phyloP scores from a whole-genome alignment of 2,888 invertebrate genomes.

The Ophion ellenae region DNA sequence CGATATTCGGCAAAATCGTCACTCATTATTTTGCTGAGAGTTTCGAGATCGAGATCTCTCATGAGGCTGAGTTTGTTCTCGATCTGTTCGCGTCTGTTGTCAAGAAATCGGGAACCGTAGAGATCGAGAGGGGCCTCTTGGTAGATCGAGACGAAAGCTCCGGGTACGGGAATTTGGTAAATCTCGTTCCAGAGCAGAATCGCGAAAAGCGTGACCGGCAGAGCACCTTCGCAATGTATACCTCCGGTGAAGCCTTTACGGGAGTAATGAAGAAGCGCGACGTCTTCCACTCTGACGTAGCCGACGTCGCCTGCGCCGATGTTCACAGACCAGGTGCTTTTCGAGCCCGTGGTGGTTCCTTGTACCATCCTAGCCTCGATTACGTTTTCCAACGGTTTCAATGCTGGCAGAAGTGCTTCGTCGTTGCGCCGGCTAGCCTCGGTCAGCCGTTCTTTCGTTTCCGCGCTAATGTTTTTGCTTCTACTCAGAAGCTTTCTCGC shows the following conservation, averaged over 20 bases:
- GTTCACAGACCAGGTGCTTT: constrained; percentile 76
- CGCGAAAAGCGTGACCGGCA: constrained; percentile 87
- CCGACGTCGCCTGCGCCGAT: constrained; percentile 58
- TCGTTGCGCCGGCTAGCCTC: constrained; percentile 31
- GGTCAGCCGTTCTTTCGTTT: constrained; percentile 67
- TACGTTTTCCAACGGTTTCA: constrained; percentile 43
- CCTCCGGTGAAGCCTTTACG: constrained; percentile 71
- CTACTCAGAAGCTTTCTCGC: constrained; percentile 72
- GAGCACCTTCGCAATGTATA: constrained; percentile 89
- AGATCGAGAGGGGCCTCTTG: constrained; percentile 91
- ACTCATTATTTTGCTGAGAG: constrained; percentile 84
- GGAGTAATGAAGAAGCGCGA: constrained; percentile 75
- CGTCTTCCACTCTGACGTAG: constrained; percentile 76
- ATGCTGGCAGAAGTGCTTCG: constrained; percentile 32
- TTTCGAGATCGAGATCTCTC: constrained; percentile 79
- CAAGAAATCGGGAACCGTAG: constrained; percentile 88
- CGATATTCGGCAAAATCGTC: constrained; percentile 71
- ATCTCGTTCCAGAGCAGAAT: constrained; percentile 93
- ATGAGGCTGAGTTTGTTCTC: constrained; percentile 85
- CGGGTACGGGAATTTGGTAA: constrained; percentile 85
- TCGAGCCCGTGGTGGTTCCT: constrained; percentile 66
- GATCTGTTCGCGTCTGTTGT: constrained; percentile 86
- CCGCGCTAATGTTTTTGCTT: constrained; percentile 69
- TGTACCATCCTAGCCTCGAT: constrained; percentile 67
- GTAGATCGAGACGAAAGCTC: constrained; percentile 88